Evolutionary conservation across 2,888 invertebrate genomes (phyloP).

Genomic region (Tillus elongatus): DNA sequence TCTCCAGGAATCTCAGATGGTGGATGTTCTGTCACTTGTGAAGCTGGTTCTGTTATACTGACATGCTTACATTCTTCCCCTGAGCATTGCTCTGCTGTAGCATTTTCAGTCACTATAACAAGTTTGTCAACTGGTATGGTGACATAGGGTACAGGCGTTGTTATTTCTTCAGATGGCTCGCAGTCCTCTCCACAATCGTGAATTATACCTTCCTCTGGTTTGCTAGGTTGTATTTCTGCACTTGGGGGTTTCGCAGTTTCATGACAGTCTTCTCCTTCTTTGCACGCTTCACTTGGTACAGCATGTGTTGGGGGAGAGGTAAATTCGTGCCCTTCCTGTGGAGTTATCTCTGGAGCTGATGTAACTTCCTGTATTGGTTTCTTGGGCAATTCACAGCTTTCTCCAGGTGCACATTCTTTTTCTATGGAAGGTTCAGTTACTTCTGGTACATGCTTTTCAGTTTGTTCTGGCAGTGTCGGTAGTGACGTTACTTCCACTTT

Average conservation of each 20-base stretch:
- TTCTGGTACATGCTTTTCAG: slow-evolving; percentile 3
- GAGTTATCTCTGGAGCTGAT: not conserved
- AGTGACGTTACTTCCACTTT: not conserved
- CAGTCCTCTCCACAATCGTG: not conserved
- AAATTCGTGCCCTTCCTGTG: not conserved
- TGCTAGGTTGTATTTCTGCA: not conserved
- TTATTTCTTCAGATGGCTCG: slow-evolving; percentile 1
- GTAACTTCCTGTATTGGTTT: not conserved
- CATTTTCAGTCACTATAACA: no score
- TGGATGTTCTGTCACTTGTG: slow-evolving; percentile 1
- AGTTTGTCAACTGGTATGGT: no score
- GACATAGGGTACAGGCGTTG: no score
- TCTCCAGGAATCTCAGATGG: not conserved
- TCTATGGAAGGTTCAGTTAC: not conserved
- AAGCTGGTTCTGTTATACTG: not conserved
- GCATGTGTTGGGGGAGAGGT: slow-evolving; percentile 2
- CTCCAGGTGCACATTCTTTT: not conserved
- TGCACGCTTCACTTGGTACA: not conserved
- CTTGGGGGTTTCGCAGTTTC: not conserved
- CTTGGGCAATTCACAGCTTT: not conserved
- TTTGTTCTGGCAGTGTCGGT: not conserved
- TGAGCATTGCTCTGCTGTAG: not conserved
- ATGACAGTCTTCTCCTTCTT: not conserved
- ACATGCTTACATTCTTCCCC: slow-evolving; percentile 4
- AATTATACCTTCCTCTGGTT: not conserved